Evolutionary conservation across 2,888 invertebrate species (phyloP).

Genomic region (Tenthredo notha): DNA sequence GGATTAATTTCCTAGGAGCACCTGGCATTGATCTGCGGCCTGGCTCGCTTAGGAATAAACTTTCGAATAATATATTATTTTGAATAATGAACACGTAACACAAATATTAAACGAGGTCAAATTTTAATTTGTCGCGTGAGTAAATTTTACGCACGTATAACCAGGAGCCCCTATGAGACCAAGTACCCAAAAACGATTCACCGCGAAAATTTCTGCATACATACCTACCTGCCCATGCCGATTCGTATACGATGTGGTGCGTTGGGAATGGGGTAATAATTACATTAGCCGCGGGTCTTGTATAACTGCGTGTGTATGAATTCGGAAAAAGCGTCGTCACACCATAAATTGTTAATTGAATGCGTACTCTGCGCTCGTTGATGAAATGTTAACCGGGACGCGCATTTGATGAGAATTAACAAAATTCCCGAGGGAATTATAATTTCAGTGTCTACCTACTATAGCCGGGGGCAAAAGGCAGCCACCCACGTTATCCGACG

Average conservation of each 20-base stretch:
- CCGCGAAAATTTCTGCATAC: slow-evolving; percentile 27
- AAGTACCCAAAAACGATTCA: slow-evolving; percentile 20
- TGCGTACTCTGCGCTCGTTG: background rate
- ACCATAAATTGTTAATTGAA: slow-evolving; percentile 31
- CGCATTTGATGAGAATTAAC: slow-evolving; percentile 26
- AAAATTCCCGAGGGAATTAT: slow-evolving; percentile 4
- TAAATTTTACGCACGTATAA: slow-evolving; percentile 5
- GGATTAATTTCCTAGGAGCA: slow-evolving; percentile 39
- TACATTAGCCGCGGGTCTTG: slow-evolving; percentile 42
- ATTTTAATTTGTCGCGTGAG: slow-evolving; percentile 48
- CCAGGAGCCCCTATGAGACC: background rate
- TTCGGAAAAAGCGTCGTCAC: slow-evolving; percentile 40
- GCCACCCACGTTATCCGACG: background rate
- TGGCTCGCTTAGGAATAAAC: background rate
- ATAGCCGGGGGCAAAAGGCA: background rate
- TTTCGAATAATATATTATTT: slow-evolving; percentile 37
- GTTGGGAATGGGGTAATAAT: slow-evolving; percentile 38
- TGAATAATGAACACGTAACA: slow-evolving; percentile 24
- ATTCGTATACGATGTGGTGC: background rate
- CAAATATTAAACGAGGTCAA: slow-evolving; percentile 22
- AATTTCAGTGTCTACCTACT: background rate
- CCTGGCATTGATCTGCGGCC: slow-evolving; percentile 45
- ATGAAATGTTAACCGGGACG: slow-evolving; percentile 18
- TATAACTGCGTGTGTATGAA: slow-evolving; percentile 41
- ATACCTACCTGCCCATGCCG: background rate